Evolutionary conservation across 2,888 invertebrate genomes (phyloP), one percentile per base, ranked within the genome.

Genomic region (Amphipyra berbera): DNA sequence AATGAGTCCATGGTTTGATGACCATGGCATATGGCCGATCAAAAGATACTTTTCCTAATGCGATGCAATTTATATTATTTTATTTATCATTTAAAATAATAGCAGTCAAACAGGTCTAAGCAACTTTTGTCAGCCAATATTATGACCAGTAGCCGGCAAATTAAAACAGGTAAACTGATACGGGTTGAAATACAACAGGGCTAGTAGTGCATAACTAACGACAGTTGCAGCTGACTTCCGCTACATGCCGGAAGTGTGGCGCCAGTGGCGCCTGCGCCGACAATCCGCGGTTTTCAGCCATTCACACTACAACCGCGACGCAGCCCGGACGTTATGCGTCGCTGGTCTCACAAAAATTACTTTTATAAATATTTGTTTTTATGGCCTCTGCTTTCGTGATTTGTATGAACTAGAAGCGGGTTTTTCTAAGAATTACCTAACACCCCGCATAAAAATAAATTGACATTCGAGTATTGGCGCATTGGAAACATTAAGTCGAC

Each of bases 141-240:
- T 77, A 71, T 79, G 72, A 79, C 66, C 80, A 77, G 84, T 82
- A 85, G 83, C 81, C 60, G 70, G 80, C 82, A 80, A 84, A 85
- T 82, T 81, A 75, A 78, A 78, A 78, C 78, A 81, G 78, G 87
- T 87, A 89, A 89, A 75, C 61, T 81, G 87, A 88, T 86, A 87
- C 78, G 76, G 73, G 77, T 79, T 82, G 81, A 78, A 82, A 85
- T 81, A 86, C 85, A 87, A 85, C 85, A 82, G 79, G 82, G 84
- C 86, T 84, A 86, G 84, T 90, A 89, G 90, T 87, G 88, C 90
- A 87, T 90, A 87, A 88, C 90, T 84, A 88, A 83, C 82, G 87
- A 86, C 90, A 88, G 90, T 91, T 92, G 92, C 92, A 91, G 86
- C 87, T 86, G 85, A 84, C 92, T 92, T 94, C 93, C 93, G 91